Evolutionary conservation across 2,113 vertebrate species (phyloP).

Genomic region (Oophaga pumilio): DNA sequence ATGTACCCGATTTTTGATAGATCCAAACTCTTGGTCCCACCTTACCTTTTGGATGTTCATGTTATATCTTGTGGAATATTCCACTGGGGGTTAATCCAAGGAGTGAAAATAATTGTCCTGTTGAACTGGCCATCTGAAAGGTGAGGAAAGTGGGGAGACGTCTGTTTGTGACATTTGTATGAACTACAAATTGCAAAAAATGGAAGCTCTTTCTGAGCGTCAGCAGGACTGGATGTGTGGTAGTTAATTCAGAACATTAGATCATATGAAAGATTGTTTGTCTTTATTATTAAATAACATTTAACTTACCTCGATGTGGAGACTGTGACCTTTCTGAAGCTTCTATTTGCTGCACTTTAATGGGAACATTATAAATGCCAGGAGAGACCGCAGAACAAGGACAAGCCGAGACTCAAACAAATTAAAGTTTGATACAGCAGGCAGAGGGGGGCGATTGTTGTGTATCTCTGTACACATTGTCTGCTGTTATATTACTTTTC

Average conservation of each 20-base stretch:
- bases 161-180: not conserved
- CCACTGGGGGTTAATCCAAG: not conserved
- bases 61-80: not conserved
- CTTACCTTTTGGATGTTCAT: not conserved
- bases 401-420: slow-evolving; percentile 69
- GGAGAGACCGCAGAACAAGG: slow-evolving; percentile 60
- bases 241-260: slow-evolving; percentile 44
- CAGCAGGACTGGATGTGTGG: not conserved
- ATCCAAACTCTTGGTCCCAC: not conserved
- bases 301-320: slow-evolving; percentile 63
- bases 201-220: not conserved
- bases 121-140: too few relatives aligned
- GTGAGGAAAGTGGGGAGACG: too few relatives aligned
- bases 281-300: slow-evolving; percentile 64
- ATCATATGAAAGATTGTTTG: slow-evolving; percentile 62
- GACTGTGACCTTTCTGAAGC: slow-evolving; percentile 70
- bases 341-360: slow-evolving; percentile 64
- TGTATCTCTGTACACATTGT: slow-evolving; percentile 47
- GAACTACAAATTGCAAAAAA: not conserved
- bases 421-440: slow-evolving; percentile 67
- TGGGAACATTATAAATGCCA: slow-evolving; percentile 71
- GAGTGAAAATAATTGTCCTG: too few relatives aligned
- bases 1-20: not conserved
- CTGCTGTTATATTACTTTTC: slow-evolving; percentile 66
- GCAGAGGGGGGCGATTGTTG: slow-evolving; percentile 61